These are phyloP conservation scores for Diarsia mendica DNA, from an alignment of 2,888 invertebrate species.

Conservation along the genomic window DNA sequence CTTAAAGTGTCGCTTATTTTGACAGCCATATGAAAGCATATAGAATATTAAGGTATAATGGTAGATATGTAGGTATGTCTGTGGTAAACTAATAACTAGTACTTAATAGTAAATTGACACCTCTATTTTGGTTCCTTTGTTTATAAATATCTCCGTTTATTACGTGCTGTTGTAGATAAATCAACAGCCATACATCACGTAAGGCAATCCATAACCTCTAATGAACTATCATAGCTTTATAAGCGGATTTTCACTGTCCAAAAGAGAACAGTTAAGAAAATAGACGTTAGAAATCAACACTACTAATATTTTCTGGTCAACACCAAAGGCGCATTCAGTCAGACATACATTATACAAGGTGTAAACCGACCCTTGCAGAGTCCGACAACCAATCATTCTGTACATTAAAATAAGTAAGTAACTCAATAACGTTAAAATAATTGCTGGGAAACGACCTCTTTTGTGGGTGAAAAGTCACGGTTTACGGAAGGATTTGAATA, in stretches of 20 bases:
- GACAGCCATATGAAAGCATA: not conserved
- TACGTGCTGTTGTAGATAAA: not conserved
- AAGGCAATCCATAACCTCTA: constrained; percentile 11
- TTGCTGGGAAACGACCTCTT: not conserved
- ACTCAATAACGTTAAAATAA: too few species aligned
- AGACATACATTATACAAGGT: not conserved
- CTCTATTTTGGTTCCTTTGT: too few species aligned
- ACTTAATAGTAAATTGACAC: too few species aligned
- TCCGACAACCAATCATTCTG: too few species aligned
- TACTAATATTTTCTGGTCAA: too few species aligned
- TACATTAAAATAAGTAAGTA: too few species aligned
- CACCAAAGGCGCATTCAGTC: not conserved
- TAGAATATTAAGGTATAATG: too few species aligned
- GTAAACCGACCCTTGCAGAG: too few species aligned
- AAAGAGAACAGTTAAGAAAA: not conserved
- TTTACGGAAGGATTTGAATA: too few species aligned
- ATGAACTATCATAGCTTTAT: constrained; percentile 11
- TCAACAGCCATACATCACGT: not conserved
- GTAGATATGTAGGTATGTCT: constrained; percentile 33
- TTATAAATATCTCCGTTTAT: not conserved
- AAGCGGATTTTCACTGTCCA: not conserved
- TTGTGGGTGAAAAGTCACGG: too few species aligned
- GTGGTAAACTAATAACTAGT: constrained; percentile 15
- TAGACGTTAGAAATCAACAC: not conserved
- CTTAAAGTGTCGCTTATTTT: too few species aligned